A percentile compares a stretch with the other conserved stretches of the same genome.
Evolutionary conservation across 2,797 vertebrate species (phyloP).

Genomic region (Etheostoma perlongum): DNA sequence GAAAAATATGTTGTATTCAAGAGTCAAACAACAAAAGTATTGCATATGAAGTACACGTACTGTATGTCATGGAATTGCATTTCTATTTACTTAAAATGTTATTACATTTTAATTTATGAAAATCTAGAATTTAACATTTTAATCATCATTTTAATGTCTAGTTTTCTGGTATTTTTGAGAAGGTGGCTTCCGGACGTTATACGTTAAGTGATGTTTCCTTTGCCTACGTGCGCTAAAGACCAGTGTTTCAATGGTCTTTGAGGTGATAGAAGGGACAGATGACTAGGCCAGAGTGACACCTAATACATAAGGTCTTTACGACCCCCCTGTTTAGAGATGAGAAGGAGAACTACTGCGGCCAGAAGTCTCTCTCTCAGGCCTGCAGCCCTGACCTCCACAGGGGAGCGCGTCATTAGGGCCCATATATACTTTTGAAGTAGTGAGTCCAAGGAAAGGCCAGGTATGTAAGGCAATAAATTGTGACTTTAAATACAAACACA

Average conservation of each 20-base stretch:
- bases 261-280: constrained; percentile 67
- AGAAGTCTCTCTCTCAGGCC: constrained; percentile 62
- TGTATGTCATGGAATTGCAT: neutral
- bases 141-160: neutral
- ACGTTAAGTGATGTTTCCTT: constrained; percentile 24
- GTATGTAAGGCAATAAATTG: constrained; percentile 80
- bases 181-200: neutral
- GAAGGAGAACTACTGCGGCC: constrained; percentile 67
- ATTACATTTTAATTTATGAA: neutral
- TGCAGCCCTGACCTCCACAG: constrained; percentile 65
- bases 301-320: constrained; percentile 79
- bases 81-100: neutral
- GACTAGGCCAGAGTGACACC: constrained; percentile 68
- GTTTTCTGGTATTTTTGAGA: constrained; percentile 1
- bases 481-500: constrained; percentile 78
- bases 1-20: neutral
- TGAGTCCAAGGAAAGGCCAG: constrained; percentile 70
- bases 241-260: constrained; percentile 48
- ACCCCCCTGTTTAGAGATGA: constrained; percentile 74
- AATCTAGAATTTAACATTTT: neutral
- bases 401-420: constrained; percentile 66
- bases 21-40: neutral
- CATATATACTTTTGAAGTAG: constrained; percentile 83
- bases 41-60: neutral
- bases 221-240: neutral